Base-by-base conservation (phyloP, 2,888 invertebrate genomes). In the Agrilus cyanescens region DNA sequence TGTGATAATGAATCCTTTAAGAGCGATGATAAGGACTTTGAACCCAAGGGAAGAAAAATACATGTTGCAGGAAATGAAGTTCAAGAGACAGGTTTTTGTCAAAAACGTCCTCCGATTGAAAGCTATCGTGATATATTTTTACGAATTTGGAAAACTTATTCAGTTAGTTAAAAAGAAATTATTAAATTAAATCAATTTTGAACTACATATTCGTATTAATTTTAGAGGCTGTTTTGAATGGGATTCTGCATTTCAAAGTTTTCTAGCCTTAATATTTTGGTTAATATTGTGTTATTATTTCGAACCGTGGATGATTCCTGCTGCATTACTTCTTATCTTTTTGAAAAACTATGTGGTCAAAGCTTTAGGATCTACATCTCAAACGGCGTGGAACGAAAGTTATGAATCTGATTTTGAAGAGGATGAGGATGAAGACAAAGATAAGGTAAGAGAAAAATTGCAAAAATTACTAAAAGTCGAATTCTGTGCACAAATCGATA, bases 1-100 rank as follows among this genome's bases (percentile, higher is more conserved):
- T 39, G 82, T 96, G 5, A 71, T 88, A 37, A 98, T 91, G 87
- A 97, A 95, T 68, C 85, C 89, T 76, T 58, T 87, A 13, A 80
- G 90, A 61, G 97, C 91, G n/a, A 87, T 88, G 38, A 77, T 95
- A 43, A 75, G 95, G 49, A 94, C 90, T 2, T 73, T 98, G 34
- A 94, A 95, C 67, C 97, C 98, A 0, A 86, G 82, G 56, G 97
- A 98, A 67, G 85, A 87, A 41, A 97, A 96, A 63, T 89, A 89
- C 58, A 89, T 96, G 80, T 85, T 88, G 57, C 85, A 85, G 50
- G 96, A 97, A 60, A 78, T 88, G 2, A 94, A 95, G 65, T 96
- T 98, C 67, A 97, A 96, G 68, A 75, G 95, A 51, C 88, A 93
- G 61, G 75, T 94, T 39, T 95, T 98, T 65, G 82, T 97, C 46